A percentile compares a stretch with the other conserved stretches of the same genome.
Conservation (phyloP, 2,797 vertebrate species). For the Denticeps clupeoides region DNA sequence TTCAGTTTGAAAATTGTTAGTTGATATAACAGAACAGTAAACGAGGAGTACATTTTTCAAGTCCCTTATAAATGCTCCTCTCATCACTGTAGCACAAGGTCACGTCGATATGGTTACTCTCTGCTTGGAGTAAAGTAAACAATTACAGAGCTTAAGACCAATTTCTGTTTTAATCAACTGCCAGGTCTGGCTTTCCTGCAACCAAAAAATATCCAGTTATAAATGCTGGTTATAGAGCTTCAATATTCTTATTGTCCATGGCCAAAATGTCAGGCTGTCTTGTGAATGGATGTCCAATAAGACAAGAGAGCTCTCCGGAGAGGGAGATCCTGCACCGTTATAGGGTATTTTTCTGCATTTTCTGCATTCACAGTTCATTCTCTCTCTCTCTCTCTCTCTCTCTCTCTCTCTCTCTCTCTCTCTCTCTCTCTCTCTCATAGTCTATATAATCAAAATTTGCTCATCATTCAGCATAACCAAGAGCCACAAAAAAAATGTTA, state of each 20-base stretch:
- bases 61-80: no score
- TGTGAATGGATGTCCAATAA: conserved; percentile 61
- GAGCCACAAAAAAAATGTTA: conserved; percentile 11
- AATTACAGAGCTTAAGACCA: conserved; percentile 36
- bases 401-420: conserved; percentile 15
- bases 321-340: conserved; percentile 47
- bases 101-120: neutral
- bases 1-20: no score
- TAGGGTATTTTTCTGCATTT: conserved; percentile 37
- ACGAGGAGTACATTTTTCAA: no score
- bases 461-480: conserved; percentile 18
- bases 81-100: no score
- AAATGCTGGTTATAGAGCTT: conserved; percentile 46
- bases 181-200: conserved; percentile 46
- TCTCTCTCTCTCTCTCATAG: neutral
- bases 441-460: conserved; percentile 17
- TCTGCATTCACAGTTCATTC: conserved; percentile 41
- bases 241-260: conserved; percentile 65
- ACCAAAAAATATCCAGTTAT: conserved; percentile 49
- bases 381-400: conserved; percentile 17
- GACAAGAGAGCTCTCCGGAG: conserved; percentile 45
- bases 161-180: conserved; percentile 56
- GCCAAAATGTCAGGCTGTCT: conserved; percentile 51
- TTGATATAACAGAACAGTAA: no score
- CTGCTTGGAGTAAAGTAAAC: conserved; percentile 39